Evolutionary conservation across 2,113 vertebrate genomes (phyloP).

Genomic region (Thomomys bottae): DNA sequence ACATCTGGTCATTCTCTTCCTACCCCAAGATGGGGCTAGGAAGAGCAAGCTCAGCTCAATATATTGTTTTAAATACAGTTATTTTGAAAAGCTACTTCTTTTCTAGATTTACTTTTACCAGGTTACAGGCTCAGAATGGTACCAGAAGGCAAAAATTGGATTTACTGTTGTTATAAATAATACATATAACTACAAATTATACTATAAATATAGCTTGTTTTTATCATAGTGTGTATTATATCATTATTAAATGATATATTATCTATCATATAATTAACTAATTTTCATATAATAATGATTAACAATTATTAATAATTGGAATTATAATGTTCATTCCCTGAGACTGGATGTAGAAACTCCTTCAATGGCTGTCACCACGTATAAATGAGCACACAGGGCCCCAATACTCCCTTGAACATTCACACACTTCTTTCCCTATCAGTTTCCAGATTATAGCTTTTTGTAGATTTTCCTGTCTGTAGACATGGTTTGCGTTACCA

Average conservation of each 20-base stretch:
- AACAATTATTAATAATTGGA: neutral
- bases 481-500: neutral
- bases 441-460: neutral
- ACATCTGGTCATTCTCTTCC: neutral
- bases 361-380: neutral
- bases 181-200: neutral
- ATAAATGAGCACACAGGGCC: neutral
- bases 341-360: neutral
- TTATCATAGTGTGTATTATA: neutral
- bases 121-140: constrained; percentile 27
- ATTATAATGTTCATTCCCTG: neutral
- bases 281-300: no score
- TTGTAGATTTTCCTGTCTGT: neutral
- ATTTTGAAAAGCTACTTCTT: neutral
- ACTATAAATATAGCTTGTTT: neutral
- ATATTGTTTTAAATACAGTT: neutral
- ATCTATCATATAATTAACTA: neutral
- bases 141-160: constrained; percentile 42
- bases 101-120: constrained; percentile 7
- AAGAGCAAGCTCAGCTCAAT: neutral
- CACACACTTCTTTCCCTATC: neutral
- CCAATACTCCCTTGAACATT: neutral
- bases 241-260: neutral
- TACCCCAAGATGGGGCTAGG: neutral
- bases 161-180: neutral